Evolutionary conservation across 2,113 vertebrate species (phyloP).

Genomic region (Sinocyclocheilus rhinocerous): DNA sequence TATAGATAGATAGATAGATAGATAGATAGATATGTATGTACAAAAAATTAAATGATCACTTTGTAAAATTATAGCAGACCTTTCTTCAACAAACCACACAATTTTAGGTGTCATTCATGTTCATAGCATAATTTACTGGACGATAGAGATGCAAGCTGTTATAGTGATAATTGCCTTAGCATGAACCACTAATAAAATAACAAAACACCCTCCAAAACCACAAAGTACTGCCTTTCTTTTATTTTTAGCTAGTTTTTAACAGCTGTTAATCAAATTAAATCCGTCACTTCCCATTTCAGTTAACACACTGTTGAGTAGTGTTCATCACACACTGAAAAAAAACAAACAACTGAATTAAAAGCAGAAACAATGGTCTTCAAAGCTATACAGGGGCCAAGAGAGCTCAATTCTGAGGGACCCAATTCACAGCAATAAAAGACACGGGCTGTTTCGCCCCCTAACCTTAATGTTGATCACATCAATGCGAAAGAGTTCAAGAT

Average conservation of each 20-base stretch:
- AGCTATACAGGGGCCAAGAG: neutral
- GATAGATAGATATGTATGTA: no score
- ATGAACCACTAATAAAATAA: no score
- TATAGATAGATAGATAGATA: no score
- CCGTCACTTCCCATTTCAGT: slow-evolving; percentile 88
- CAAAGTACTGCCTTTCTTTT: neutral
- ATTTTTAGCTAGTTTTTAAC: neutral
- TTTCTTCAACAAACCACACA: no score
- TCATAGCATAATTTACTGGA: no score
- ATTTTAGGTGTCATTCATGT: no score
- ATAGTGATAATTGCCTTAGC: no score
- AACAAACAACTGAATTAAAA: slow-evolving; percentile 63
- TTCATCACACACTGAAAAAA: slow-evolving; percentile 71
- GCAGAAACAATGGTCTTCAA: neutral
- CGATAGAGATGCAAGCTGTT: no score
- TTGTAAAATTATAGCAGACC: no score
- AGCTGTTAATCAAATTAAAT: slow-evolving; percentile 54
- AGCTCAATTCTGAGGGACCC: neutral
- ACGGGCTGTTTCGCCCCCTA: slow-evolving; percentile 31
- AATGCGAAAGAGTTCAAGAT: no score
- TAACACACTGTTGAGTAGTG: slow-evolving; percentile 78
- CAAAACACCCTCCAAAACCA: no score
- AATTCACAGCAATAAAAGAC: slow-evolving; percentile 14
- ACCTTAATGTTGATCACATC: neutral
- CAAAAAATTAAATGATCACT: no score